Conservation (phyloP, 2,888 invertebrate genomes). For the Cryptosula pallasiana region DNA sequence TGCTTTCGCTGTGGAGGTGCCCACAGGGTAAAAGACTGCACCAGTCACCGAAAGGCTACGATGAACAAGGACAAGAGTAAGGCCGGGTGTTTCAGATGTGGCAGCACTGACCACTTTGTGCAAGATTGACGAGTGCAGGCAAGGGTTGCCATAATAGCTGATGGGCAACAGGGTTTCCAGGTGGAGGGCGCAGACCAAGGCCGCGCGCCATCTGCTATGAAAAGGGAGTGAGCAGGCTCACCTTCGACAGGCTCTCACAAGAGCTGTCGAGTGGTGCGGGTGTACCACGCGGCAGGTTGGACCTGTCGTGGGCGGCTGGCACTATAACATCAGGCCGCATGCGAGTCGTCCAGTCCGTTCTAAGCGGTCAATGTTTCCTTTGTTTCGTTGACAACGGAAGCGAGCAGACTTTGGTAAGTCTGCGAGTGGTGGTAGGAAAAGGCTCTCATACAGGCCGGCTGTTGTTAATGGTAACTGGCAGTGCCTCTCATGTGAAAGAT, state of each 20-base stretch:
- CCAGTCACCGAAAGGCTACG: not conserved
- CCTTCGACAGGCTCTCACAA: too few species aligned
- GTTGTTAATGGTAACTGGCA: not conserved
- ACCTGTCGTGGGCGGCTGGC: not conserved
- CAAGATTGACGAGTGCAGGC: not conserved
- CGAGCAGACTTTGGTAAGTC: not conserved
- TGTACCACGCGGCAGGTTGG: not conserved
- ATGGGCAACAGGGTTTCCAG: not conserved
- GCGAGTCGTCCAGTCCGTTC: not conserved
- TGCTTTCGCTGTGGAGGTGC: not conserved
- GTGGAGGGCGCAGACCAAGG: not conserved
- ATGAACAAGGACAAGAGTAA: too few species aligned
- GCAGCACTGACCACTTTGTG: not conserved
- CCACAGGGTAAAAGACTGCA: not conserved
- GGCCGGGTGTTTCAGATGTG: not conserved
- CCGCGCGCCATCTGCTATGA: not conserved
- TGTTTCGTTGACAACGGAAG: slow-evolving; percentile 12
- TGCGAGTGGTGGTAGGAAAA: not conserved
- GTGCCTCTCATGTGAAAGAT: not conserved
- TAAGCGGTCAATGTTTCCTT: not conserved
- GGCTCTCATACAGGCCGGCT: not conserved
- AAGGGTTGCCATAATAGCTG: not conserved
- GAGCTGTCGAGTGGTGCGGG: not conserved
- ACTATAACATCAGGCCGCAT: not conserved
- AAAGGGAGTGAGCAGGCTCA: too few species aligned